Base-by-base conservation (phyloP, 2,888 invertebrate genomes). In the Leptinotarsa tumamoca region DNA sequence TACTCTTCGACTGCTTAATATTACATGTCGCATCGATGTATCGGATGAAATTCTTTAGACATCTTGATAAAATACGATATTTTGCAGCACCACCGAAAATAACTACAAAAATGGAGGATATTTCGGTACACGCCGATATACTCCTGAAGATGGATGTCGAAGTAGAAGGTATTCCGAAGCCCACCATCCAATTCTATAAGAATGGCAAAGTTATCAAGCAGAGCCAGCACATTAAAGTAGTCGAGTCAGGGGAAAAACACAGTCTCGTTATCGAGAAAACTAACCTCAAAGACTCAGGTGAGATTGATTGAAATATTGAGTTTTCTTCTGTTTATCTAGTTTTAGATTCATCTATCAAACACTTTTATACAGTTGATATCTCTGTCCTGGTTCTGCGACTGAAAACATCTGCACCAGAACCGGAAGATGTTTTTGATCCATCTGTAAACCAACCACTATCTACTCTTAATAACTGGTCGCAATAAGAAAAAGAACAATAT, bases 171-270 rank as follows among this genome's bases (percentile, higher is more conserved):
- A 92, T 93, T 2, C 97, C 97, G 0, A 90, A 93, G 13, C 96
- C 98, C 0, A 93, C 93, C 21, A 92, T 97, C 14, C 92, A 93
- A 75, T 95, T 97, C 91, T 96, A 94, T 89, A 97, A 96, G 85
- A 96, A 97, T 83, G 97, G 97, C 23, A 94, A 94, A 77, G 92
- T 94, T 82, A 90, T 98, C 74, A 92, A 92, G 80, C 91, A 92
- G 80, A 93, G 93, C 4, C 94, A 94, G 66, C 91, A 94, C 69
- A 91, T 96, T 18, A 91, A 92, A 80, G 92, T 96, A 80, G 89
- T 90, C 0, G 94, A 95, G 86, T 94, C 94, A n/a, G 92, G 91
- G 0, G 92, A 93, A 71, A 90, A 91, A 43, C 93, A 94, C 85
- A 92, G 91, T 74, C 90, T 96, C 75, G 90, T 92, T 67, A 93